Evolutionary conservation across 2,888 invertebrate genomes (phyloP).

Genomic region (Drosophila atripex): DNA sequence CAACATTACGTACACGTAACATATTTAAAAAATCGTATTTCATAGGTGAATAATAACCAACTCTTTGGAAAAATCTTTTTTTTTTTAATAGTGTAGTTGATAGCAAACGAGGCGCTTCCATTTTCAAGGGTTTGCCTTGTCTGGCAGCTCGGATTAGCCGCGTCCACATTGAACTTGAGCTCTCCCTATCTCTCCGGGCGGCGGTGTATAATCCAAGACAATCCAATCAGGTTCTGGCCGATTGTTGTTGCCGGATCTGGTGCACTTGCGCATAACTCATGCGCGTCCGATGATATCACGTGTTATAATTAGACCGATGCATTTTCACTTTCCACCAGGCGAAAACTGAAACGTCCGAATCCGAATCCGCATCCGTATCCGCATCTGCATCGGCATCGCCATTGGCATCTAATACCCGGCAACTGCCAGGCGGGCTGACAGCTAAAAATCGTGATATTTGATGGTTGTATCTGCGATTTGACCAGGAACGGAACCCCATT

Average conservation of each 20-base stretch:
- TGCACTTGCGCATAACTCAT: constrained; percentile 62
- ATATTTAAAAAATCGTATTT: not conserved
- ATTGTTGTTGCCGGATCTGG: constrained; percentile 74
- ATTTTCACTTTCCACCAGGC: constrained; percentile 70
- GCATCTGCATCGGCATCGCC: not conserved
- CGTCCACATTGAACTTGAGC: constrained; percentile 75
- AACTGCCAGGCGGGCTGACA: constrained; percentile 53
- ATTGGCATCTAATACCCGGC: constrained; percentile 6
- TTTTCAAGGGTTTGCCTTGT: constrained; percentile 79
- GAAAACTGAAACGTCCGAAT: constrained; percentile 42
- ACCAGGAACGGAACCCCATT: constrained; percentile 42
- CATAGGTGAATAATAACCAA: no score
- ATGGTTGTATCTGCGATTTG: constrained; percentile 53
- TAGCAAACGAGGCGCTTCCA: constrained; percentile 52
- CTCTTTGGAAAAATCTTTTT: not conserved
- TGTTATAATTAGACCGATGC: constrained; percentile 74
- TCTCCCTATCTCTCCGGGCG: constrained; percentile 13
- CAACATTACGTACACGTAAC: not conserved
- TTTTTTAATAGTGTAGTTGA: constrained; percentile 15
- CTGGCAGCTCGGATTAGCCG: constrained; percentile 68
- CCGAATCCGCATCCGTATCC: constrained; percentile 52
- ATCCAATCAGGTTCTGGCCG: constrained; percentile 70
- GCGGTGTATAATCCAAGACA: constrained; percentile 7
- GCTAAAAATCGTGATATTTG: constrained; percentile 78
- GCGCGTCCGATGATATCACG: constrained; percentile 70